Conservation (phyloP, 2,888 invertebrate genomes). For the Spisula solida region DNA sequence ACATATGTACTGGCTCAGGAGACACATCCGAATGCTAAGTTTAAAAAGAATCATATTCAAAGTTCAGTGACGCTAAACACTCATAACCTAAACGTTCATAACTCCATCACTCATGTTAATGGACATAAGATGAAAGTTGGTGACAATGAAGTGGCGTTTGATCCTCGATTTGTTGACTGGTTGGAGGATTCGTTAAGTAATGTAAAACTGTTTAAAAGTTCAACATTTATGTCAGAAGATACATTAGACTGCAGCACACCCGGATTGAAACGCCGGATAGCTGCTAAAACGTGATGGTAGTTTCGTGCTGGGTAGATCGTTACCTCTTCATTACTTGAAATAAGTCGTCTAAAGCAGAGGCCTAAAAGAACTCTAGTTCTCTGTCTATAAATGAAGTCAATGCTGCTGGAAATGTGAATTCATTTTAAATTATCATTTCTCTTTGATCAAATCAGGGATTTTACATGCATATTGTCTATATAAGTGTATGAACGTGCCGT, state of each 20-base stretch:
- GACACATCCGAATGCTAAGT: slow-evolving; percentile 52
- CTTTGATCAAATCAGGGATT: too few species aligned
- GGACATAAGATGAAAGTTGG: slow-evolving; percentile 70
- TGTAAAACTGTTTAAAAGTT: slow-evolving; percentile 47
- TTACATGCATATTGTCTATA: too few species aligned
- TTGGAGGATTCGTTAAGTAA: slow-evolving; percentile 70
- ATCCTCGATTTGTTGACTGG: slow-evolving; percentile 73
- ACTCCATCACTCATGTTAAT: slow-evolving; percentile 69
- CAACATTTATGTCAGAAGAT: slow-evolving; percentile 51
- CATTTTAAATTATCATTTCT: too few species aligned
- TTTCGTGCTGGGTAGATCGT: too few species aligned
- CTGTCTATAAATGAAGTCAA: too few species aligned
- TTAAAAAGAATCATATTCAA: slow-evolving; percentile 66
- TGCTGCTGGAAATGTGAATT: too few species aligned
- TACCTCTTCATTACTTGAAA: too few species aligned
- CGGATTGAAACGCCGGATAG: slow-evolving; percentile 37
- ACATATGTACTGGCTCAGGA: slow-evolving; percentile 75
- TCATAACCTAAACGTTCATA: slow-evolving; percentile 76
- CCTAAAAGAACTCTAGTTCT: too few species aligned
- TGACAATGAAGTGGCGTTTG: slow-evolving; percentile 69
- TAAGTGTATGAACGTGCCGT: too few species aligned
- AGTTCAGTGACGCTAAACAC: slow-evolving; percentile 69
- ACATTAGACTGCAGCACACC: slow-evolving; percentile 51
- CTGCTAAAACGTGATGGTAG: slow-evolving; percentile 45
- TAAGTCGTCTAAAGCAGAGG: too few species aligned